These are phyloP conservation scores for Teinopalpus imperialis DNA, from an alignment of 2,888 invertebrate genomes.

Conservation along the genomic window DNA sequence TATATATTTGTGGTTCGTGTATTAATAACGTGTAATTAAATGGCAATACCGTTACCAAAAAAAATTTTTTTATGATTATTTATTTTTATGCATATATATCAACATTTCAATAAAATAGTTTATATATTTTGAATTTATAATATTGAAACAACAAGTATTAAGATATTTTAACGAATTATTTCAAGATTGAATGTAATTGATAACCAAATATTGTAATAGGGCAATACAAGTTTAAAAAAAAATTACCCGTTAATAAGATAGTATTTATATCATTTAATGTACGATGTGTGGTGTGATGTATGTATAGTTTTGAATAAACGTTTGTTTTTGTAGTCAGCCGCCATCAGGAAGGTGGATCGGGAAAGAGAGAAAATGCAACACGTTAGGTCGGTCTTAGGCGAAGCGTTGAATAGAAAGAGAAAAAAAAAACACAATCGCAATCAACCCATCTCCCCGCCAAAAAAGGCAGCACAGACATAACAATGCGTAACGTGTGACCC, in stretches of 20 bases:
- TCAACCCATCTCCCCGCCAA: conserved; percentile 57
- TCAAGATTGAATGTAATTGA: no score
- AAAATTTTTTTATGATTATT: background rate
- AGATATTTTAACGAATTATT: no score
- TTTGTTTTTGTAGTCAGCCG: conserved; percentile 29
- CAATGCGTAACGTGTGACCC: conserved; percentile 41
- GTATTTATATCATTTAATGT: no score
- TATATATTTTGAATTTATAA: no score
- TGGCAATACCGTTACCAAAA: background rate
- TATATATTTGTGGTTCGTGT: no score
- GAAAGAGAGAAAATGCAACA: conserved; percentile 81
- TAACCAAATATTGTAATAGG: no score
- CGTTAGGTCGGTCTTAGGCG: conserved; percentile 68
- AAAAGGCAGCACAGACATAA: conserved; percentile 77
- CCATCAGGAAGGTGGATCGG: conserved; percentile 55
- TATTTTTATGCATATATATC: no score
- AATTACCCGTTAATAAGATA: no score
- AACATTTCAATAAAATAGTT: no score
- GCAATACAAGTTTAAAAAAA: background rate
- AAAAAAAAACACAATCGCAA: conserved; percentile 28
- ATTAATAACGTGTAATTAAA: no score
- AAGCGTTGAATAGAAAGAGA: conserved; percentile 17
- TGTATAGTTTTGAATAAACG: background rate
- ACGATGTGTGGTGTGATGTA: background rate
- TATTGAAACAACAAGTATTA: no score